These are phyloP conservation scores for Tragelaphus imberbis DNA, from an alignment of 2,113 vertebrate species.

Conservation along the genomic window DNA sequence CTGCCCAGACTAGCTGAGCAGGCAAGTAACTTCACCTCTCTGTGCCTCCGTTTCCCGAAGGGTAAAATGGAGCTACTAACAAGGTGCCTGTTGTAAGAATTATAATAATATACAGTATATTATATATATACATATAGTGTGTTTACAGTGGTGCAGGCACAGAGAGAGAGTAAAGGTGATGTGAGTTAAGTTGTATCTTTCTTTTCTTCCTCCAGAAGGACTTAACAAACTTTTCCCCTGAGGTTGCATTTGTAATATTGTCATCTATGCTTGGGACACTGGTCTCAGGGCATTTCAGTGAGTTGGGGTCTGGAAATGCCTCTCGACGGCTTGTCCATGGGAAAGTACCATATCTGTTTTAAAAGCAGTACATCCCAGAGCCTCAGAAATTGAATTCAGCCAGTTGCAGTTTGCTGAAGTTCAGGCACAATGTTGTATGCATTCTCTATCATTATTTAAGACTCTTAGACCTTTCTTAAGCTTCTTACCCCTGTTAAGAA, in stretches of 20 bases:
- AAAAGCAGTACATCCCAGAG: not conserved
- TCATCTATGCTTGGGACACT: not conserved
- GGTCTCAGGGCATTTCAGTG: not conserved
- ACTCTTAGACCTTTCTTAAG: not conserved
- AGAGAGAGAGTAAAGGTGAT: not conserved
- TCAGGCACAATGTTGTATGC: not conserved
- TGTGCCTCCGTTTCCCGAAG: not conserved
- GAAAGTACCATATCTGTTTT: not conserved
- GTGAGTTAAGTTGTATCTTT: not conserved
- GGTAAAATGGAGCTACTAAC: not conserved
- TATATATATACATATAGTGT: not conserved
- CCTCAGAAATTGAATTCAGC: not conserved
- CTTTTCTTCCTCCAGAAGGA: not conserved
- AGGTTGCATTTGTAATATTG: not conserved
- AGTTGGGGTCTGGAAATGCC: not conserved
- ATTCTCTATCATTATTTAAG: not conserved
- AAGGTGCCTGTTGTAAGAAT: not conserved
- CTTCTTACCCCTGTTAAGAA: not conserved
- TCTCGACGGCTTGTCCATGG: not conserved
- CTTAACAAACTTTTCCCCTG: not conserved
- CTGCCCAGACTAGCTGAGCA: not conserved
- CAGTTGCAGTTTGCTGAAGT: not conserved
- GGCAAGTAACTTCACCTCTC: not conserved
- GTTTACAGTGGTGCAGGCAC: not conserved
- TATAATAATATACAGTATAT: not conserved